A percentile compares a stretch with the other conserved stretches of the same genome.
These are phyloP conservation scores for Criorhina ranunculi DNA, from an alignment of 2,888 invertebrate species.

Conservation along the genomic window DNA sequence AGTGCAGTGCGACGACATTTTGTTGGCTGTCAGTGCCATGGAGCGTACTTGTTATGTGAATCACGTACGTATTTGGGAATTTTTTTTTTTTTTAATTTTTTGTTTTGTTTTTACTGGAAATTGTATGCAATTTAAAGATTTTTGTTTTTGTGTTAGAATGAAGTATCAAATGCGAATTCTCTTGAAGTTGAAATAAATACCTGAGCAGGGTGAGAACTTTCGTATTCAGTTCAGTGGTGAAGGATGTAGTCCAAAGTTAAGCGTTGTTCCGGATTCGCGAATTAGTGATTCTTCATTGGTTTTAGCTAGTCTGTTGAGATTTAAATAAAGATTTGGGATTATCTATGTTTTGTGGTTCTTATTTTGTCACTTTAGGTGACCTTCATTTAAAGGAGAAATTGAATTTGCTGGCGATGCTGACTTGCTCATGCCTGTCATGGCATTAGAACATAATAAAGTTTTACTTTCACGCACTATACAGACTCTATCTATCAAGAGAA, in stretches of 20 bases:
- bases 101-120: conserved; percentile 56
- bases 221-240: conserved; percentile 42
- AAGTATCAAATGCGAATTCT: conserved; percentile 48
- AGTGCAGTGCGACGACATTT: conserved; percentile 45
- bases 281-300: conserved; percentile 14
- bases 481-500: no score
- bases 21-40: conserved; percentile 29
- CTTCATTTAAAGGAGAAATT: no score
- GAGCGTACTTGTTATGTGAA: conserved; percentile 53
- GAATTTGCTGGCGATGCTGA: no score
- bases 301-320: background rate
- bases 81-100: conserved; percentile 31
- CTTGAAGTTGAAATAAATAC: conserved; percentile 39
- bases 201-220: conserved; percentile 13
- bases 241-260: conserved; percentile 4
- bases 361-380: no score
- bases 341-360: no score
- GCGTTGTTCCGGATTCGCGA: conserved; percentile 24
- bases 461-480: no score
- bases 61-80: conserved; percentile 67
- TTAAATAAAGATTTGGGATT: background rate
- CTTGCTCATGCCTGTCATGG: no score
- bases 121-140: conserved; percentile 61
- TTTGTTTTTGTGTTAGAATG: conserved; percentile 38
- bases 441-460: no score